phyloP scores from a whole-genome alignment of 2,797 vertebrate genomes.

The Apodemus agrarius region DNA sequence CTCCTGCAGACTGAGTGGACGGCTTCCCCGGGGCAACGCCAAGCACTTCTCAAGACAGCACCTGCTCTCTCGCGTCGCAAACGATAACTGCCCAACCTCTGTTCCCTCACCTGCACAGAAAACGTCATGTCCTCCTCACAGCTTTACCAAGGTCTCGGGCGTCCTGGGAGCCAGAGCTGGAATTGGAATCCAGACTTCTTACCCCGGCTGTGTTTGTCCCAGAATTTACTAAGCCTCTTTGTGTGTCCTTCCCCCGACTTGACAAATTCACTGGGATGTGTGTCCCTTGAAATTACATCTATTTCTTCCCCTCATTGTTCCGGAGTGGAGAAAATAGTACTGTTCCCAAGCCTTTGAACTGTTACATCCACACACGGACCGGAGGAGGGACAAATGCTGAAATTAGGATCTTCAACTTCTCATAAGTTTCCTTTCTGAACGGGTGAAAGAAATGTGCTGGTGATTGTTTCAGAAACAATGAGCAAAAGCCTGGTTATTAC shows the following conservation, averaged over 20 bases:
- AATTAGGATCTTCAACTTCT: slow-evolving; percentile 71
- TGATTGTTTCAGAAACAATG: slow-evolving; percentile 65
- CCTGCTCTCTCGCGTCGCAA: neutral
- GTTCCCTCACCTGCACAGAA: fast-evolving
- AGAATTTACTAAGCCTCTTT: neutral
- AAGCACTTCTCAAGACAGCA: neutral
- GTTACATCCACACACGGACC: slow-evolving; percentile 45
- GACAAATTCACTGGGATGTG: neutral
- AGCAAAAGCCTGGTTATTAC: slow-evolving; percentile 72
- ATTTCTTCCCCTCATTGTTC: slow-evolving; percentile 44
- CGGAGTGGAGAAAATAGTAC: slow-evolving; percentile 26
- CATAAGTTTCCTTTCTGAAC: slow-evolving; percentile 72
- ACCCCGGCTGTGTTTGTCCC: neutral
- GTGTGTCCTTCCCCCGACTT: neutral
- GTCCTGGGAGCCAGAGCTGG: neutral
- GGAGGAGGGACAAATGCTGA: slow-evolving; percentile 27
- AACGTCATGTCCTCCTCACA: neutral
- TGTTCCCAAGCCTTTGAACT: slow-evolving; percentile 59
- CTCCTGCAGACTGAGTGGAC: neutral
- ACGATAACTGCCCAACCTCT: neutral
- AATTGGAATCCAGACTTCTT: neutral
- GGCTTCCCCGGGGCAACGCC: neutral
- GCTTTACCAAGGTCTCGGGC: neutral
- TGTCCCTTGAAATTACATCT: slow-evolving; percentile 4
- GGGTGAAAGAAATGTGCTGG: slow-evolving; percentile 69